Base-by-base conservation (phyloP, 1,140 invertebrate genomes). In the Zaprionus inermis region DNA sequence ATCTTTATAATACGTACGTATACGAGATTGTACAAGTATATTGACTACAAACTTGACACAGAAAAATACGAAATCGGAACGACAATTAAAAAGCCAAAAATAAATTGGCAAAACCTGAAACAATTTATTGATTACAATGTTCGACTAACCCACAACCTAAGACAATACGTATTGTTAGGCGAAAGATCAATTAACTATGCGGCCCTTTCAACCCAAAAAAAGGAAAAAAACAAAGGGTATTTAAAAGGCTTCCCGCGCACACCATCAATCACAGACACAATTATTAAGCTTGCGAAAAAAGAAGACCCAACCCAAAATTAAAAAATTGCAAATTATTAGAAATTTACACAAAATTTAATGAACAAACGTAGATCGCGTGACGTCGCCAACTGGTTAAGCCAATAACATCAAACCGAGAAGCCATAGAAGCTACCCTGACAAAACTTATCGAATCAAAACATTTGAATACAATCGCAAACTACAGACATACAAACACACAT, bases 331-430 rank as follows among this genome's bases (percentile, higher is more conserved):
- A 57, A 64, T 70, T 36, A 22, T n/a, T 38, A 12, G 18, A 57
- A 44, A 41, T 58, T 36, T 24, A 52, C 44, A 58, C 69, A 44
- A 58, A 58, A 18, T 16, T 22, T 5, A 30, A 34, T 12, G 32
- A 44, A 44, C 34, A 54, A 20, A 20, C 66, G 41, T 46, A 44
- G 14, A 58, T 71, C 65, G 56, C 75, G 10, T 9, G 28, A 46
- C 11, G 67, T 36, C 52, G 54, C 46, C 72, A 88, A 88, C 64
- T 46, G 66, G 72, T 85, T 79, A 51, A 51, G 66, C 58, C 66
- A 70, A 70, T 63, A 69, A 9, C 14, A 20, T 11, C 3, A 10
- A 46, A 34, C 18, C 34, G 44, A 3, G 70, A 73, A 73, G 14
- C 51, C 63, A 59, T 60, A 68, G 49, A 55, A 64, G n/a, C 18